A percentile compares a stretch with the other conserved stretches of the same genome.
These are phyloP conservation scores for Lysiphlebus fabarum DNA, from an alignment of 1,140 invertebrate genomes.

Conservation along the genomic window DNA sequence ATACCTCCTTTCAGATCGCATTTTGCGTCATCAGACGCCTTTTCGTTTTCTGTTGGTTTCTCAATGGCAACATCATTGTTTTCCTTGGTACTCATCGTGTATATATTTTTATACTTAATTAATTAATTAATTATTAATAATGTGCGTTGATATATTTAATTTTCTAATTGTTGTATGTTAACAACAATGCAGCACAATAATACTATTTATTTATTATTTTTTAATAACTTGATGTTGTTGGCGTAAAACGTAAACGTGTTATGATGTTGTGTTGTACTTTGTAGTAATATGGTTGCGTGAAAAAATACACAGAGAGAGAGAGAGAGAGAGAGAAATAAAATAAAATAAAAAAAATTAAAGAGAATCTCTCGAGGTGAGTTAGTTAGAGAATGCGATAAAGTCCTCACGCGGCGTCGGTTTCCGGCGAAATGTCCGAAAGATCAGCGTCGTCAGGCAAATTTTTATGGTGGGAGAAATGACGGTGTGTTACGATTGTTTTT, in stretches of 20 bases:
- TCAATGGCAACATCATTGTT: conserved; percentile 81
- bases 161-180: too few relatives aligned
- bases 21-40: conserved; percentile 67
- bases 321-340: too few relatives aligned
- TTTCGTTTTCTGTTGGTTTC: conserved; percentile 74
- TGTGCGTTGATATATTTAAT: too few relatives aligned
- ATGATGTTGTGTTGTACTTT: too few relatives aligned
- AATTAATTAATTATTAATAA: not conserved
- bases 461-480: conserved; percentile 14
- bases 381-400: conserved; percentile 26
- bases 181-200: not conserved
- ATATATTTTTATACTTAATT: conserved; percentile 10
- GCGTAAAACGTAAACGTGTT: conserved; percentile 15
- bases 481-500: not conserved
- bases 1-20: conserved; percentile 81
- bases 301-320: too few relatives aligned
- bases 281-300: conserved; percentile 28
- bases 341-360: not conserved
- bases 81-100: conserved; percentile 76
- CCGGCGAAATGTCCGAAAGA: conserved; percentile 53
- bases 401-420: conserved; percentile 54
- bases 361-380: conserved; percentile 15
- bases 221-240: conserved; percentile 13
- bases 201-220: conserved; percentile 1
- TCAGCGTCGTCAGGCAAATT: conserved; percentile 49